Evolutionary conservation across 2,888 invertebrate genomes (phyloP), one percentile per base, ranked within the genome.

Genomic region (Drosophila kuntzei): DNA sequence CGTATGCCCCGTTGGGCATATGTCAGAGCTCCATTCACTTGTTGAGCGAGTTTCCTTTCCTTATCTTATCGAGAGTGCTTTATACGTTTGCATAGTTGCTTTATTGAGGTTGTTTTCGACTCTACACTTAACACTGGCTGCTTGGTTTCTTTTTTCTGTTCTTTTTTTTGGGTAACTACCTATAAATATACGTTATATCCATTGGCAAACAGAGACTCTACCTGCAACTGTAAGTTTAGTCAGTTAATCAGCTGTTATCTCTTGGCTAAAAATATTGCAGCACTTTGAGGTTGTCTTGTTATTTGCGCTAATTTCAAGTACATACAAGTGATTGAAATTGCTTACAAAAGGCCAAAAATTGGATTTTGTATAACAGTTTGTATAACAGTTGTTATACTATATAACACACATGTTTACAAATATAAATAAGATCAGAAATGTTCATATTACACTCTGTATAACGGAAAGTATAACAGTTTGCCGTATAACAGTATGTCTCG

Each of bases 21-120:
- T 55, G 66, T 32, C 37, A 57, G 53, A 20, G 44, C 63, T 53
- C 55, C 87, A 84, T 83, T 83, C 83, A 83, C 83, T 87, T 83
- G 83, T 83, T 83, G 88, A 89, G 66, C 89, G 78, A 66, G 49
- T 78, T 78, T 39, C 37, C 46, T 18, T 63, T 55, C 12, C 71
- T 89, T 89, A 89, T 84, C 83, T 83, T 83, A 88, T 83, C 50
- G 43, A 32, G 47, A 36, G 32, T 66, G 43, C 62, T 71, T 69
- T 78, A 71, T 84, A 53, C 71, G 79, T 76, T 82, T 66, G 74
- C 65, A 65, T 77, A 69, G 64, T 79, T 81, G 68, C 32, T 57
- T 82, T 86, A 82, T 79, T 82, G 68, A 51, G 71, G 65, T 67
- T 82, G 73, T 66, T 84, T 71, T 73, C 65, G 51, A 46, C 51